phyloP scores from a whole-genome alignment of 2,113 vertebrate genomes.

The Benitochromis conjunctus region DNA sequence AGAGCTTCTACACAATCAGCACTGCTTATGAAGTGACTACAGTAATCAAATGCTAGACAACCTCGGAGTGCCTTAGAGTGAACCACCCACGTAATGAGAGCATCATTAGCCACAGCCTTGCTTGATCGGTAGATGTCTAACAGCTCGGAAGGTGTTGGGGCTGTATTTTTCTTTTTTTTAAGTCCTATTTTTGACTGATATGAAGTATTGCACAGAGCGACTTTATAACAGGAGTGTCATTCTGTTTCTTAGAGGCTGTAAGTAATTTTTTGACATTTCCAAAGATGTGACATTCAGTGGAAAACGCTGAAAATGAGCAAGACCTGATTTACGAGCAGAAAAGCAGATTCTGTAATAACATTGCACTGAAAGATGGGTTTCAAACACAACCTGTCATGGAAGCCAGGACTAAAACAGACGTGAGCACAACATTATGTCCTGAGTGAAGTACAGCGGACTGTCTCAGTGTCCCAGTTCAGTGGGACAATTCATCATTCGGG shows the following conservation, averaged over 20 bases:
- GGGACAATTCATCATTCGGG: conserved; percentile 37
- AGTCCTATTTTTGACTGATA: conserved; percentile 36
- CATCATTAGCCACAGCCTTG: conserved; percentile 45
- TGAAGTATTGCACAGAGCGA: conserved; percentile 9
- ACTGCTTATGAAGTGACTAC: conserved; percentile 24
- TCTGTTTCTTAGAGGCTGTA: not conserved
- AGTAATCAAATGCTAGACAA: conserved; percentile 32
- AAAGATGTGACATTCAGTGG: conserved; percentile 2
- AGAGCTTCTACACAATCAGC: conserved; percentile 45
- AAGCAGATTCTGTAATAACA: conserved; percentile 15
- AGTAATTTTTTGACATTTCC: conserved; percentile 1
- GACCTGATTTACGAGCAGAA: not conserved
- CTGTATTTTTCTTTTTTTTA: not conserved
- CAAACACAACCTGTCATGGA: not conserved
- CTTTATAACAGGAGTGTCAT: not conserved
- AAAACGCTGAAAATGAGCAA: not conserved
- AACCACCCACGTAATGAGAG: conserved; percentile 42
- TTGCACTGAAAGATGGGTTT: conserved; percentile 4
- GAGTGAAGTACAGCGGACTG: not conserved
- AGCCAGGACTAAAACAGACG: not conserved
- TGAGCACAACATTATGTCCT: not conserved
- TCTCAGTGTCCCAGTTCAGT: not conserved
- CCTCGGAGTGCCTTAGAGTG: conserved; percentile 17
- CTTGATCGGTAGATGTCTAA: conserved; percentile 26
- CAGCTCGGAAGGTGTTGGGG: conserved; percentile 7